Evolutionary conservation across 1,140 invertebrate species (phyloP).

Genomic region (Cardiocondyla obscurior): DNA sequence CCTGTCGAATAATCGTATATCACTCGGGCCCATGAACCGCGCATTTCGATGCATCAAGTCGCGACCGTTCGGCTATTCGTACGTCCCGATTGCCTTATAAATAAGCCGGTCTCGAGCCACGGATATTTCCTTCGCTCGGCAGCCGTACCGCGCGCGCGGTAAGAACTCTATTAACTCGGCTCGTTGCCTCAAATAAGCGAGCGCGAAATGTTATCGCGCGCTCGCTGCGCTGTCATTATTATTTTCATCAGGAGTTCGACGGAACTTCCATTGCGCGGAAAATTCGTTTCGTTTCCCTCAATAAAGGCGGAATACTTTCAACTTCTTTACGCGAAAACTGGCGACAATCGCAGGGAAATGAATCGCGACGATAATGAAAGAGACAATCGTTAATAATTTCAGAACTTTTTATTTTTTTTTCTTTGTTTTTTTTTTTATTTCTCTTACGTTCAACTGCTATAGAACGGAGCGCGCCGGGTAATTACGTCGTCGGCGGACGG

Average conservation of each 20-base stretch:
- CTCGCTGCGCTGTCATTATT: background rate
- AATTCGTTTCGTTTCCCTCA: background rate
- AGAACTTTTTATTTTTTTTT: no score
- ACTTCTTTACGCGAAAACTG: background rate
- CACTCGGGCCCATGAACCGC: background rate
- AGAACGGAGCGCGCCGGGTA: background rate
- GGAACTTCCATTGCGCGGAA: background rate
- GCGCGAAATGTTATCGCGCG: background rate
- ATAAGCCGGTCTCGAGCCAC: background rate
- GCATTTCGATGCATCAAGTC: conserved; percentile 15
- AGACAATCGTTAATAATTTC: background rate
- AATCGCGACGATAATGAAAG: background rate
- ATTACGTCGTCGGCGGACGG: conserved; percentile 21
- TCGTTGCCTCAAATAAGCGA: background rate
- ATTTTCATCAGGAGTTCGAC: background rate
- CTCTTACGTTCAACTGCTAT: background rate
- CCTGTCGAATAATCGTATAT: conserved; percentile 38
- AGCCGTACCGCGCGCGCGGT: no score
- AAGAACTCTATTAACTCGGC: background rate
- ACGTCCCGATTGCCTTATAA: background rate
- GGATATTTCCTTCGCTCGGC: background rate
- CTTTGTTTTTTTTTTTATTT: no score
- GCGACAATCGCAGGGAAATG: background rate
- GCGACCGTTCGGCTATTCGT: background rate
- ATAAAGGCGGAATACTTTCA: background rate